Evolutionary conservation across 2,113 vertebrate genomes (phyloP).

Genomic region (Maccullochella peelii): DNA sequence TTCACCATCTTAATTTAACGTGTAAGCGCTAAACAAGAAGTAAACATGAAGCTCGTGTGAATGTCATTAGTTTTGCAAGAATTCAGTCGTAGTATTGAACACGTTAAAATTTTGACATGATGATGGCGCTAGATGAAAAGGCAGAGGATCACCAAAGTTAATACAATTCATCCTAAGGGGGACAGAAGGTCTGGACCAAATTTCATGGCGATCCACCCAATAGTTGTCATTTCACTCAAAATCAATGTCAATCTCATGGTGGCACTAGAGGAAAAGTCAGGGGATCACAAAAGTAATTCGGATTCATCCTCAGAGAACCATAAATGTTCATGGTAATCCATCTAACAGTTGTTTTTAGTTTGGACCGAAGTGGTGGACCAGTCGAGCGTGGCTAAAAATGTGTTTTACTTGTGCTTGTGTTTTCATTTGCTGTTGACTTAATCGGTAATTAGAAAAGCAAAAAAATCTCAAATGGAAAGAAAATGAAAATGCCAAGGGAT

Average conservation of each 20-base stretch:
- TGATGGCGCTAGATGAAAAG: not conserved
- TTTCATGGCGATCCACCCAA: not conserved
- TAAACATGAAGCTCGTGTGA: not conserved
- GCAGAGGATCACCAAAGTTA: no score
- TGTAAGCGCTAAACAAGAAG: not conserved
- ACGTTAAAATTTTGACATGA: not conserved
- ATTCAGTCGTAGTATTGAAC: not conserved
- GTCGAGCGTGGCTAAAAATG: not conserved
- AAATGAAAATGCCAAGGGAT: conserved; percentile 50
- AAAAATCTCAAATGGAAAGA: conserved; percentile 35
- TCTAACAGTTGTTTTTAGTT: not conserved
- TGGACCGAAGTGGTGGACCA: not conserved
- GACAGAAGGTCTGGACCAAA: no score
- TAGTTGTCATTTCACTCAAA: not conserved
- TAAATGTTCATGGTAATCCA: not conserved
- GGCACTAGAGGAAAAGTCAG: not conserved
- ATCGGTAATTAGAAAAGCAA: conserved; percentile 13
- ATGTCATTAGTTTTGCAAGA: not conserved
- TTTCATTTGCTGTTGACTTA: conserved; percentile 39
- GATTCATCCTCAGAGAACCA: not conserved
- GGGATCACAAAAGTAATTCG: not conserved
- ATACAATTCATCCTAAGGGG: no score
- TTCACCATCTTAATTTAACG: no score
- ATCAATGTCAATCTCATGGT: not conserved
- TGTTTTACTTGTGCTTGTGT: conserved; percentile 14